A percentile compares a stretch with the other conserved stretches of the same genome.
Evolutionary conservation across 1,140 invertebrate genomes (phyloP).

Genomic region (Trichomalopsis sarcophagae): DNA sequence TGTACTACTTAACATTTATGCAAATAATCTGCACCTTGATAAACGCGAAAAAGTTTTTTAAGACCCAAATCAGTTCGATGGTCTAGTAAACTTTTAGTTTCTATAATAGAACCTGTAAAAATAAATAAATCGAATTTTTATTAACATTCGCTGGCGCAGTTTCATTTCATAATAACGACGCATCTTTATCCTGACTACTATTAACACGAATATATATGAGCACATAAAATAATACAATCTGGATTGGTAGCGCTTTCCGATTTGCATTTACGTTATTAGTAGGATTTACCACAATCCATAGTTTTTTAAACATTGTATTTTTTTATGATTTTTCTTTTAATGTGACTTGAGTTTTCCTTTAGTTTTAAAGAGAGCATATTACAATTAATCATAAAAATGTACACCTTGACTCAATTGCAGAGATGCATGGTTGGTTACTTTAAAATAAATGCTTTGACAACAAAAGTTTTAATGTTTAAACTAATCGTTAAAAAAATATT

Average conservation of each 20-base stretch:
- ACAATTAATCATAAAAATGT: constrained; percentile 51
- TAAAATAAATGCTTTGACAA: constrained; percentile 12
- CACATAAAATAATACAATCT: constrained; percentile 22
- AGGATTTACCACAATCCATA: constrained; percentile 9
- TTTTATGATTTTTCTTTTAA: constrained; percentile 11
- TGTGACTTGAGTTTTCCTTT: constrained; percentile 38
- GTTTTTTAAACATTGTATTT: constrained; percentile 1
- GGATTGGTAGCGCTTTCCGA: neutral
- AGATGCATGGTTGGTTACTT: constrained; percentile 33
- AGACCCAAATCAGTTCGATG: constrained; percentile 29
- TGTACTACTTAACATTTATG: constrained; percentile 60
- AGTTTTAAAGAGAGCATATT: constrained; percentile 50
- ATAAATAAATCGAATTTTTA: constrained; percentile 47
- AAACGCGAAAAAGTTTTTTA: constrained; percentile 21
- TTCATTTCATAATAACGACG: constrained; percentile 37
- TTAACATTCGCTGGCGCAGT: constrained; percentile 27
- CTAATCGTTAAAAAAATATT: neutral
- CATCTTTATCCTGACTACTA: constrained; percentile 32
- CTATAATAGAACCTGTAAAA: constrained; percentile 25
- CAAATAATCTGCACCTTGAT: constrained; percentile 31
- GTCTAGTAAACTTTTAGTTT: constrained; percentile 20
- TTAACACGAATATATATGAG: constrained; percentile 20
- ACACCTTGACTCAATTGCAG: constrained; percentile 39
- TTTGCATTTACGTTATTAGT: neutral
- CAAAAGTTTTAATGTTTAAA: neutral